Evolutionary conservation across 2,888 invertebrate species (phyloP), one percentile per base, ranked within the genome.

Genomic region (Latheticus oryzae): DNA sequence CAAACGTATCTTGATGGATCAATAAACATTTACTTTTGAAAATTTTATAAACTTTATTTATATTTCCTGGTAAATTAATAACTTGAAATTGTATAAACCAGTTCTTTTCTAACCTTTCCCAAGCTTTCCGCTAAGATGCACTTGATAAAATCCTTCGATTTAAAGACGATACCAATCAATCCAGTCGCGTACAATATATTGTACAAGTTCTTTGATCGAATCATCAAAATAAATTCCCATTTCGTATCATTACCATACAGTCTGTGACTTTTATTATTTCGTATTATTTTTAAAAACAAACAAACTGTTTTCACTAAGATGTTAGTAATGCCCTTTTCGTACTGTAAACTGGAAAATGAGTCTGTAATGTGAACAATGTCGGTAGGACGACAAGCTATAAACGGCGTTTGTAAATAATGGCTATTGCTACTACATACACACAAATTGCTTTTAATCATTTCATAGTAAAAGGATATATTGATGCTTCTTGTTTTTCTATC

Each of bases 381-480:
- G 64, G 67, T 63, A 69, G 63, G 68, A 66, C 63, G 67, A 65
- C 64, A 63, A 64, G 62, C 68, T 66, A 61, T 67, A 69, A 71
- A 72, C 67, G 71, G 70, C 67, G 68, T 64, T 69, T 62, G 64
- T 71, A 70, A 72, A 66, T 71, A 70, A 70, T 66, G 65, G 68
- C 65, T 67, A 61, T 59, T 63, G 69, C 70, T 68, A 67, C 63
- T 63, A 64, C 64, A 67, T n/a, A n/a, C 70, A 73, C 72, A 73
- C 71, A 72, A 73, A 73, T 72, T 73, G 66, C 72, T 69, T 54
- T 60, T 73, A 73, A 73, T 72, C 68, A 72, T 69, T 72, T 72
- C 70, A 70, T 62, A 63, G 71, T 71, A 72, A 67, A 54, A 57
- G 59, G 61, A 63, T 51, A 60, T 62, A 61, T 64, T 67, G 57